Percentiles rank a stretch among this genome's conserved stretches.
Evolutionary conservation across 2,888 invertebrate genomes (phyloP).

Genomic region (Drosophila demipolita): DNA sequence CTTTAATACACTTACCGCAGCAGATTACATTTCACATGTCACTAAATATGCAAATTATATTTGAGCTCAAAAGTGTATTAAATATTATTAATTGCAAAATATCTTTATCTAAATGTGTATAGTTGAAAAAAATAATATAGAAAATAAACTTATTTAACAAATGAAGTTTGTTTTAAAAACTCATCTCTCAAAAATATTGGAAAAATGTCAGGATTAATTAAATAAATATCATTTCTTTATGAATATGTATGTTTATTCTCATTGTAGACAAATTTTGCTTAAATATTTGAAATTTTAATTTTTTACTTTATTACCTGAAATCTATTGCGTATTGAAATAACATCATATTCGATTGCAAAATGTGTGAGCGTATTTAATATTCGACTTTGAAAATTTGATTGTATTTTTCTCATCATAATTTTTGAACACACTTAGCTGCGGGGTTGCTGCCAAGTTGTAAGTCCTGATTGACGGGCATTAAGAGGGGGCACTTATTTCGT

Average conservation of each 20-base stretch:
- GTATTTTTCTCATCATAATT: slow-evolving; percentile 1
- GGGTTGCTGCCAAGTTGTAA: slow-evolving; percentile 32
- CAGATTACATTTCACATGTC: background rate
- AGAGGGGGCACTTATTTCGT: slow-evolving; percentile 55
- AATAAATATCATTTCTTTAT: background rate
- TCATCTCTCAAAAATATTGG: background rate
- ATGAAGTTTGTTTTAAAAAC: background rate
- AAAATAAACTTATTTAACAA: background rate
- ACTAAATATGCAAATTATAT: background rate
- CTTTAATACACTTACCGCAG: background rate
- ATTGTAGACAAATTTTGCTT: too few species aligned
- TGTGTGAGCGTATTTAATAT: slow-evolving; percentile 4
- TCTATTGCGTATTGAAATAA: background rate
- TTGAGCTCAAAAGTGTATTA: background rate
- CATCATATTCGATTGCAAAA: background rate
- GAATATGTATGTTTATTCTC: too few species aligned
- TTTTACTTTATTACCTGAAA: too few species aligned
- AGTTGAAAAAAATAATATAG: background rate
- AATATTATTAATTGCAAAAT: background rate
- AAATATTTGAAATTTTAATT: too few species aligned
- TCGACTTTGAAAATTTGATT: background rate
- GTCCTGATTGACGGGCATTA: slow-evolving; percentile 61
- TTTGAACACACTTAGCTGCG: slow-evolving; percentile 23
- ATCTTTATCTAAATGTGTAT: background rate
- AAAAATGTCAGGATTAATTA: background rate